Percentiles rank a stretch among this genome's conserved stretches.
Evolutionary conservation across 2,113 vertebrate species (phyloP).

Genomic region (Chaetodon trifascialis): DNA sequence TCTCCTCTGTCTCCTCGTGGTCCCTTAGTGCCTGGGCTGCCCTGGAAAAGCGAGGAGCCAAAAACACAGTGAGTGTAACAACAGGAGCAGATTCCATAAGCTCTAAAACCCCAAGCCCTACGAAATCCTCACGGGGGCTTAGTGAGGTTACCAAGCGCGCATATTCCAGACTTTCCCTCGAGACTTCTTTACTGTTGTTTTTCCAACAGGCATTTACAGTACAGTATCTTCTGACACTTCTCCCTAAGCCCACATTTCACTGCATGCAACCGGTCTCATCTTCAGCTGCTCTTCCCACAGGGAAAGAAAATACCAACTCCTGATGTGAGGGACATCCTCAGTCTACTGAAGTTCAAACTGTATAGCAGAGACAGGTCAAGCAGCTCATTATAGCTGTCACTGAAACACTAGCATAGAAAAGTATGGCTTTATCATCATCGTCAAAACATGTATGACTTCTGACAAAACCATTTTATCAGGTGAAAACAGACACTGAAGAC

Average conservation of each 20-base stretch:
- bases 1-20: constrained; percentile 95
- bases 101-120: constrained; percentile 59
- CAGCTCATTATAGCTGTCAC: constrained; percentile 9
- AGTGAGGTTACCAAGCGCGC: constrained; percentile 56
- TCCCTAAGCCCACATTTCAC: constrained; percentile 53
- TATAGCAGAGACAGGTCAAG: constrained; percentile 26
- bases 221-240: constrained; percentile 69
- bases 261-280: constrained; percentile 57
- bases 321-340: constrained; percentile 46
- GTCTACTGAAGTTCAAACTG: constrained; percentile 41
- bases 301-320: constrained; percentile 56
- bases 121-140: constrained; percentile 55
- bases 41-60: constrained; percentile 84
- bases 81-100: constrained; percentile 68
- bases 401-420: constrained; percentile 44
- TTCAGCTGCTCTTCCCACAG: constrained; percentile 53
- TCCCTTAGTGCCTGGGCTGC: constrained; percentile 93
- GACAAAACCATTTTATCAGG: constrained; percentile 38
- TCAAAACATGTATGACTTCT: constrained; percentile 40
- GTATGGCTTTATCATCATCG: constrained; percentile 63
- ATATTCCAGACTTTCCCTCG: constrained; percentile 64
- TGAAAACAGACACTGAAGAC: constrained; percentile 20
- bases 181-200: constrained; percentile 53
- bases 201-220: constrained; percentile 66
- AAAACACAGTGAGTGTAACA: constrained; percentile 59